Percentiles rank a stretch among this genome's conserved stretches.
Conservation (phyloP, 2,113 vertebrate species). For the Gallinago paraguaiae region DNA sequence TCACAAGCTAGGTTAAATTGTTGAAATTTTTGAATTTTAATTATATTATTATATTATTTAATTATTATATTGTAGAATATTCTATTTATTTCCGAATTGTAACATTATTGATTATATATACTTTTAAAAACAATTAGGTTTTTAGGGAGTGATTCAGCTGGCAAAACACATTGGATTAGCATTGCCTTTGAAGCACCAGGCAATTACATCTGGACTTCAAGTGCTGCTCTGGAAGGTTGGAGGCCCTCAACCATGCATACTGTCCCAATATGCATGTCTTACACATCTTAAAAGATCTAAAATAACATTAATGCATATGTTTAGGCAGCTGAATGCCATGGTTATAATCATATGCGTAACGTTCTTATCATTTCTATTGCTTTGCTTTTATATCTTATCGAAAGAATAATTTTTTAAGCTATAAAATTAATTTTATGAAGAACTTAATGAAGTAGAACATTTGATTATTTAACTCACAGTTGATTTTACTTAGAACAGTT, state of each 20-base stretch:
- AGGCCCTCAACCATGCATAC: not conserved
- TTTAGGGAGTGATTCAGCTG: not conserved
- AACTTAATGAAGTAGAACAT: not conserved
- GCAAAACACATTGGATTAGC: not conserved
- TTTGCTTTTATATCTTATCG: not conserved
- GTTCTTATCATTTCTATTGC: not conserved
- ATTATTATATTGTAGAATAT: not conserved
- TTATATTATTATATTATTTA: no score
- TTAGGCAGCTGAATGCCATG: not conserved
- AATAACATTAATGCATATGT: not conserved
- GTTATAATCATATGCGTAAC: not conserved
- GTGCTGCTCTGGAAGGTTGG: not conserved
- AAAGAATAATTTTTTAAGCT: not conserved
- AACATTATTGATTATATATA: fast-evolving
- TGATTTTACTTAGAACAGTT: not conserved
- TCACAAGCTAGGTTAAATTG: not conserved
- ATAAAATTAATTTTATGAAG: not conserved
- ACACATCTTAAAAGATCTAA: not conserved
- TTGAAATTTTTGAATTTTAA: not conserved
- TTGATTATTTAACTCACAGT: not conserved
- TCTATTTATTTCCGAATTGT: not conserved
- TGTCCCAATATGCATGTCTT: not conserved
- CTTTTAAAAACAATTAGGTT: not conserved
- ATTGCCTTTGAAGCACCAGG: not conserved
- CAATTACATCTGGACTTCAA: not conserved